Percentiles rank a stretch among this genome's conserved stretches.
Evolutionary conservation across 2,113 vertebrate species (phyloP).

Genomic region (Gorsachius goisagi): DNA sequence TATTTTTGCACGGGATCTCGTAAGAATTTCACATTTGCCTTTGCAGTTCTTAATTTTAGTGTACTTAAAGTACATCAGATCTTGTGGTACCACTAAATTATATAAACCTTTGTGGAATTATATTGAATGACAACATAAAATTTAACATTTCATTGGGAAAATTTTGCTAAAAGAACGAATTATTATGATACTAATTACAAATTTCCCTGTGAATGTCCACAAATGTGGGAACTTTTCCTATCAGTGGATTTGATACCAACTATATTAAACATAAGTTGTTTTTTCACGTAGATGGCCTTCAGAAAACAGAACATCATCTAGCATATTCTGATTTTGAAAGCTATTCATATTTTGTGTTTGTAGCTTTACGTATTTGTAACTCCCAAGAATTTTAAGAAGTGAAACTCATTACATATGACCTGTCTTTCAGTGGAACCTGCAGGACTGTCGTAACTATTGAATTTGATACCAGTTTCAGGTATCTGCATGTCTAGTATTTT

Average conservation of each 20-base stretch:
- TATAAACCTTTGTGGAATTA: neutral
- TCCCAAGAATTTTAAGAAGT: neutral
- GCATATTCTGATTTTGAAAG: neutral
- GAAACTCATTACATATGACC: neutral
- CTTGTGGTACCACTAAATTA: neutral
- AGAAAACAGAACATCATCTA: neutral
- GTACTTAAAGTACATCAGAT: neutral
- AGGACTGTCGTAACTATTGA: neutral
- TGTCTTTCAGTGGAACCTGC: neutral
- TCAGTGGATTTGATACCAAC: neutral
- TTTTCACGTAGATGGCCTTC: neutral
- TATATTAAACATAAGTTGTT: neutral
- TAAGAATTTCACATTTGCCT: neutral
- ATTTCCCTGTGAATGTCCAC: neutral
- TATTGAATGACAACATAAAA: neutral
- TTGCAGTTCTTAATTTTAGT: neutral
- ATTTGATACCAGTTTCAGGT: neutral
- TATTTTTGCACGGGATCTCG: neutral
- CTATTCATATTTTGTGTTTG: neutral
- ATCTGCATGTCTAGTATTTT: neutral
- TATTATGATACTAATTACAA: neutral
- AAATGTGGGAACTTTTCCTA: neutral
- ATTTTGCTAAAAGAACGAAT: neutral
- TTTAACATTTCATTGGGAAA: neutral
- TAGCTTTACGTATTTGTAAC: neutral